Evolutionary conservation across 2,113 vertebrate species (phyloP), one percentile per base, ranked within the genome.

Genomic region (Phylloscopus trochiloides): DNA sequence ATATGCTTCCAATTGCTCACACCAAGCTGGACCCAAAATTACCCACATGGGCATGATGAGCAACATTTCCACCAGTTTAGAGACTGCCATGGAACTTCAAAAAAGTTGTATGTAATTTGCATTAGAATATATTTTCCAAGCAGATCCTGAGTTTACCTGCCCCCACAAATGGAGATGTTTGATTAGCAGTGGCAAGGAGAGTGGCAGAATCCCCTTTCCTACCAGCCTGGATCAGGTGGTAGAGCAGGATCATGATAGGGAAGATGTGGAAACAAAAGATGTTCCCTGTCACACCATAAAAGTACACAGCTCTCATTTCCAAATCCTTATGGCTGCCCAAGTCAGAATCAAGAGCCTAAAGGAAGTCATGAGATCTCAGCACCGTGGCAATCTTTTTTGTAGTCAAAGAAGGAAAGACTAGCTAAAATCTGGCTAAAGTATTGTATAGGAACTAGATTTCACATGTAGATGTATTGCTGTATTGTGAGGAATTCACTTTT

Each of bases 261-360:
- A 31, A 77, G 40, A 25, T 5, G 16, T 24, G 15, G 19, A 31
- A 34, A 86, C 8, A 21, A 8, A 18, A 3, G 3, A 50, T 7
- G 8, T 42, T 92, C 28, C 38, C 19, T 29, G 4, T 17, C 10
- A 79, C 16, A 54, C 17, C 19, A 26, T 36, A 77, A n/a, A 75
- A 52, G 28, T 10, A 25, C 5, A 8, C 9, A 32, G 2, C 0
- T 38, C 6, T 82, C 13, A 3, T 13, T 11, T 76, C 28, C 50
- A 78, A 47, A 47, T 34, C 21, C 34, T 42, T 50, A 67, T 6
- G 50, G 26, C 17, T 71, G 15, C 31, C 32, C 5, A 34, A 7
- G 7, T 20, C 21, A 78, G 19, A 38, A 4, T 50, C 32, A 54
- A 43, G 8, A 62, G 5, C 28, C 25, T 45, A 22, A 74, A n/a